Percentiles rank a stretch among this genome's conserved stretches.
Conservation (phyloP, 2,888 invertebrate species). For the Empis stercorea region DNA sequence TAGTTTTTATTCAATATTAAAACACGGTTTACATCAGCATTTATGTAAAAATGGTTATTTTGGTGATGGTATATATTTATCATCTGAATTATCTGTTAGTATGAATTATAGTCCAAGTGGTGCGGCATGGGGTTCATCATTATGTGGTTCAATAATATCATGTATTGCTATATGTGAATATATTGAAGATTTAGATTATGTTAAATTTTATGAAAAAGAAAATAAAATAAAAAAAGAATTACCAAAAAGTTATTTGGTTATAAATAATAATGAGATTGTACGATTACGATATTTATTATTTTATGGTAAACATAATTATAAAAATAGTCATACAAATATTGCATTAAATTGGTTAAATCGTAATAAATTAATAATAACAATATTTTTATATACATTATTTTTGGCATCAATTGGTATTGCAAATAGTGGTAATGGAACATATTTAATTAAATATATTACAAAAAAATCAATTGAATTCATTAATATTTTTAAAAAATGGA, state of each 20-base stretch:
- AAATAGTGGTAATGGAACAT: constrained; percentile 42
- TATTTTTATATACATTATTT: constrained; percentile 49
- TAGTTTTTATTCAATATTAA: constrained; percentile 67
- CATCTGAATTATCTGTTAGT: constrained; percentile 58
- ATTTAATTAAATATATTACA: neutral
- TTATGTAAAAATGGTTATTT: constrained; percentile 43
- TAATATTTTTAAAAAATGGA: neutral
- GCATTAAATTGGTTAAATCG: constrained; percentile 43
- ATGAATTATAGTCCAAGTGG: constrained; percentile 59
- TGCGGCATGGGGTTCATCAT: constrained; percentile 64
- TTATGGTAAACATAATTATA: constrained; percentile 37
- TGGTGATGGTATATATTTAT: constrained; percentile 63
- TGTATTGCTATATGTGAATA: constrained; percentile 72
- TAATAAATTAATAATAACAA: constrained; percentile 47
- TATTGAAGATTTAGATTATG: constrained; percentile 53
- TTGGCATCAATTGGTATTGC: constrained; percentile 50
- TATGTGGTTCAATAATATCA: constrained; percentile 60
- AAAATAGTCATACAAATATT: constrained; percentile 8
- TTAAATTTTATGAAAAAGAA: constrained; percentile 39
- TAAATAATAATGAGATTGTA: constrained; percentile 62
- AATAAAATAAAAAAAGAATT: constrained; percentile 28
- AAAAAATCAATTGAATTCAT: neutral
- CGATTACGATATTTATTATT: constrained; percentile 63
- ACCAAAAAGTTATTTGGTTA: constrained; percentile 59
- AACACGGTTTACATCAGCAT: constrained; percentile 63